phyloP scores from a whole-genome alignment of 2,797 vertebrate genomes.

The Liasis olivaceus region DNA sequence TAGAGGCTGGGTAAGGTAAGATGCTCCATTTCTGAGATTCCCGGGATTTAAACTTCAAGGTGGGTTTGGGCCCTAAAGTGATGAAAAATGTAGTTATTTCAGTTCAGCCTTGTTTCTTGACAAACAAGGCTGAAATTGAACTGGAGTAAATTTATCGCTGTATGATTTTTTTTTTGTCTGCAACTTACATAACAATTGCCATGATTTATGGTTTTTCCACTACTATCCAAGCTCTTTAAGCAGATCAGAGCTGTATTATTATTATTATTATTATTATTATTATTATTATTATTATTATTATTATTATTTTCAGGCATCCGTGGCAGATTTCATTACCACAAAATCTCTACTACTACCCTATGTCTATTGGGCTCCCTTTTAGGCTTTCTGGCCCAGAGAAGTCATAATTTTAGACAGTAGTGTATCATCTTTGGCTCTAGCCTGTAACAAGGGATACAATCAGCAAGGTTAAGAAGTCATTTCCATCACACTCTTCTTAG shows the following conservation, averaged over 20 bases:
- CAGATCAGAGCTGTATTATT: neutral
- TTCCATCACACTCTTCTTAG: neutral
- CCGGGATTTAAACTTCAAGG: neutral
- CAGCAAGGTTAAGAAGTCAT: neutral
- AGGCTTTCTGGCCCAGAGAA: neutral
- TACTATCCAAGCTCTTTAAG: neutral
- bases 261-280: neutral
- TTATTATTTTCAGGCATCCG: neutral
- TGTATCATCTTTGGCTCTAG: neutral
- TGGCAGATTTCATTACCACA: neutral
- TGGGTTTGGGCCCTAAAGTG: neutral
- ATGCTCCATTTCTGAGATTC: neutral
- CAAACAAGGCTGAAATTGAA: neutral
- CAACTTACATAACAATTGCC: neutral
- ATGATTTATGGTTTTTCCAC: neutral
- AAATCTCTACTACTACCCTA: neutral
- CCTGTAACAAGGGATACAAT: neutral
- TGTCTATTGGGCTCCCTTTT: neutral
- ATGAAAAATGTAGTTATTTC: neutral
- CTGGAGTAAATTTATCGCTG: neutral
- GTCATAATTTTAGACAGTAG: neutral
- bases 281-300: neutral
- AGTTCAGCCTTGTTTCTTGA: neutral
- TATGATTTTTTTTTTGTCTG: neutral
- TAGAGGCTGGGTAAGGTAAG: neutral